Conservation (phyloP, 2,113 vertebrate genomes). For the Cinclus mexicanus region DNA sequence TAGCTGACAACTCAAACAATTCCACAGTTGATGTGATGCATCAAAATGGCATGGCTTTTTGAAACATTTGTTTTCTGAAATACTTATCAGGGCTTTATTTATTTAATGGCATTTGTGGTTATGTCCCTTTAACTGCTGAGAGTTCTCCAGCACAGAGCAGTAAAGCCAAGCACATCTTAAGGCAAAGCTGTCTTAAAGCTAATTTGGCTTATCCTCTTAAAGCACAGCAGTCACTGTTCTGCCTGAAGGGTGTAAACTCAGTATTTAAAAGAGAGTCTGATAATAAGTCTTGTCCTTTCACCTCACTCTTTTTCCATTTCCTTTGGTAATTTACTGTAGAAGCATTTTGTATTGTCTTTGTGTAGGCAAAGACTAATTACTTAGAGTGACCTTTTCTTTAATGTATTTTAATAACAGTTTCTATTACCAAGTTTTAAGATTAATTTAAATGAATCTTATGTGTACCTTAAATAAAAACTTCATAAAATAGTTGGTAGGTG, state of each 20-base stretch:
- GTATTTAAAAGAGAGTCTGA: background rate
- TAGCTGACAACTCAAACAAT: background rate
- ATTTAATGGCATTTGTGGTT: background rate
- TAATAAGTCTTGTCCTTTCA: background rate
- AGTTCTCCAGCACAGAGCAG: background rate
- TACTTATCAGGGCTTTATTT: background rate
- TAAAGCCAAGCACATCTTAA: background rate
- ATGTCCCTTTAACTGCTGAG: background rate
- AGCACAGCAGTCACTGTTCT: background rate
- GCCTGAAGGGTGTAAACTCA: background rate
- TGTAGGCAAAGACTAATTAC: background rate
- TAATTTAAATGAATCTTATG: fast-evolving
- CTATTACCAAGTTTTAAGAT: background rate
- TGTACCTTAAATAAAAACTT: background rate
- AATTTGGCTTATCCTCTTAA: constrained; percentile 42
- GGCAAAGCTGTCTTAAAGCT: constrained; percentile 24
- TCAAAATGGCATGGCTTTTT: background rate
- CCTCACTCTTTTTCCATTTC: background rate
- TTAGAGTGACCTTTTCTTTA: background rate
- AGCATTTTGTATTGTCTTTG: background rate
- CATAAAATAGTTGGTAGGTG: background rate
- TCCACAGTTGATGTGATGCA: background rate
- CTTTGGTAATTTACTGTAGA: background rate
- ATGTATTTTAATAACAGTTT: background rate
- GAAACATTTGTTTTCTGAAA: background rate